phyloP scores from a whole-genome alignment of 2,113 vertebrate genomes.

The Xyliphius kryptos region DNA sequence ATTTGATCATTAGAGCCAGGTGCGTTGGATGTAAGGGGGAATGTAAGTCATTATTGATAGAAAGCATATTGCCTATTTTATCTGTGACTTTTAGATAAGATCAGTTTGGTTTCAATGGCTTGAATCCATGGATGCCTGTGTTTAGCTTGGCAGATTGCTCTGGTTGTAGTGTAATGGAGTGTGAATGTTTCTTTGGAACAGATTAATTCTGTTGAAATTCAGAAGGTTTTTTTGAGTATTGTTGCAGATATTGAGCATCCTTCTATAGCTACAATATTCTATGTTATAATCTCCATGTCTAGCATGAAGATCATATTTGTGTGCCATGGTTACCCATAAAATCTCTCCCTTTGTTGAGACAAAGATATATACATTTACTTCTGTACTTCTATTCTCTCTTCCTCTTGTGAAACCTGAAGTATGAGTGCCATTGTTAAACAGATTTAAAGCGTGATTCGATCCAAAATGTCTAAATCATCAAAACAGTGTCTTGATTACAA shows the following conservation, averaged over 20 bases:
- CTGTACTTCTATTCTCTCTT: background rate
- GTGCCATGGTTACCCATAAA: background rate
- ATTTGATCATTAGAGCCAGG: conserved; percentile 1
- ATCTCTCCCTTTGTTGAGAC: background rate
- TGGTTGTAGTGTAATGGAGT: no score
- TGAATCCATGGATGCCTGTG: background rate
- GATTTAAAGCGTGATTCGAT: background rate
- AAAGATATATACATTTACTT: background rate
- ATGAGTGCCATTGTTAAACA: background rate
- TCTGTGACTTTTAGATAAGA: background rate
- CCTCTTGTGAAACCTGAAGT: background rate
- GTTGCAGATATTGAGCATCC: no score
- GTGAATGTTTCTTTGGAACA: background rate
- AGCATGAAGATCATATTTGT: no score
- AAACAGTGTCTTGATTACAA: conserved; percentile 3
- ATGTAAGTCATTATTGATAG: background rate
- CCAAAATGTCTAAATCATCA: background rate
- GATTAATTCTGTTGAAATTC: no score
- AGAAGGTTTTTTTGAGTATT: no score
- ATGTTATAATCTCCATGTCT: no score
- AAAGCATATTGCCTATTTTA: background rate
- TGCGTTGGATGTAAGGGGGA: conserved; percentile 1
- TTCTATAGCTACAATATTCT: no score
- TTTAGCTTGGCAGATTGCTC: background rate
- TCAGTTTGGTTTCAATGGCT: background rate